These are phyloP conservation scores for cattle (Bos taurus) DNA, from an alignment of 2,113 vertebrate genomes.

Conservation along the genomic window DNA sequence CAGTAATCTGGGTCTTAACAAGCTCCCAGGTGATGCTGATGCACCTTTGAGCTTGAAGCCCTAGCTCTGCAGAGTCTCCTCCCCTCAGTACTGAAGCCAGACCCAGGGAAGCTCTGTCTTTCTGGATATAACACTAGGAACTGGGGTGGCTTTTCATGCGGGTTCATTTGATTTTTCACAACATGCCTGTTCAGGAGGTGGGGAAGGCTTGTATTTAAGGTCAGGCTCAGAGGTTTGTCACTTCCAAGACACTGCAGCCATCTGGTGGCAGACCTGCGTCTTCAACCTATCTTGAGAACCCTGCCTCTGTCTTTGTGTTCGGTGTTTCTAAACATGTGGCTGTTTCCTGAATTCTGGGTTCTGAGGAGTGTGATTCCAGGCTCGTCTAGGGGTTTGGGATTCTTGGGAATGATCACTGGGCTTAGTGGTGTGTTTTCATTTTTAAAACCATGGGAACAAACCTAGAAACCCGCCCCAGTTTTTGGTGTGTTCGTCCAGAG, in stretches of 20 bases:
- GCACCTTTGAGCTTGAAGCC: rapidly evolving
- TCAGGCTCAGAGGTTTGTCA: neutral
- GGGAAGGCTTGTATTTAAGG: neutral
- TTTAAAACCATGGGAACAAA: neutral
- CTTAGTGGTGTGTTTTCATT: neutral
- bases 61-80: rapidly evolving
- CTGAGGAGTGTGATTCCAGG: neutral
- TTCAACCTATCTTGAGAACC: neutral
- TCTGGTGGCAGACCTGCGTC: neutral
- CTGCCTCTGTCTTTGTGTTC: neutral
- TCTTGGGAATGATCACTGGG: neutral
- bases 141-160: neutral
- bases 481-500: neutral
- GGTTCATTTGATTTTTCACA: neutral
- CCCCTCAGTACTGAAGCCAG: neutral
- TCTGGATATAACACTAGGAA: neutral
- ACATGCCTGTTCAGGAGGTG: neutral
- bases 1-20: neutral
- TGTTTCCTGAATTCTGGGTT: neutral
- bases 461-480: neutral
- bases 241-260: neutral
- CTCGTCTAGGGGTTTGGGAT: neutral
- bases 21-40: neutral
- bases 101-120: neutral
- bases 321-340: neutral